Conservation (phyloP, 2,113 vertebrate genomes). For the Saiga tatarica region DNA sequence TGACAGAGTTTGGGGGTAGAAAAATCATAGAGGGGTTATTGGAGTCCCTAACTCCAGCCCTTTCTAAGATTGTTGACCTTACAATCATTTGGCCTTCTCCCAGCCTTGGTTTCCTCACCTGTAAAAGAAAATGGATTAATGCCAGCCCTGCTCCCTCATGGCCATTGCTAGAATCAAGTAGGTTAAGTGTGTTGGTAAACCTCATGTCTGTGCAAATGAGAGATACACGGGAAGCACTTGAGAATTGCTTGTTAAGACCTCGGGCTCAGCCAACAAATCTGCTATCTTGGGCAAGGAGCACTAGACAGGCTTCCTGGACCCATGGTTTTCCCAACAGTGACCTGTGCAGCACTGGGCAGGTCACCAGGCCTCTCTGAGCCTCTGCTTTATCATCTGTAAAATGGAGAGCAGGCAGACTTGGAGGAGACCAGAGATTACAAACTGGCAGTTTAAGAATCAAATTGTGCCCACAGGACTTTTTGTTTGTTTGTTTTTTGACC, state of each 20-base stretch:
- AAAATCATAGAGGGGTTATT: neutral
- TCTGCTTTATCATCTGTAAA: neutral
- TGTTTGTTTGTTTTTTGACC: neutral
- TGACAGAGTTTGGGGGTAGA: neutral
- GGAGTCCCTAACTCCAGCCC: neutral
- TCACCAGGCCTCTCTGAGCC: neutral
- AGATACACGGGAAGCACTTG: neutral
- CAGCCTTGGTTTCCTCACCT: neutral
- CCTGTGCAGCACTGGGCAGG: neutral
- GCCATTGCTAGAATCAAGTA: neutral
- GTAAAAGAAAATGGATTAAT: neutral
- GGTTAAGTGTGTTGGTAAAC: neutral
- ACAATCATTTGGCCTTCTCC: neutral
- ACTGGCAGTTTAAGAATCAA: neutral
- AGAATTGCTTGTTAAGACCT: neutral
- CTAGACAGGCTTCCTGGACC: neutral
- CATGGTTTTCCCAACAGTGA: neutral
- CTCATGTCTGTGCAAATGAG: neutral
- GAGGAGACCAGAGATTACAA: neutral
- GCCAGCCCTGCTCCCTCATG: neutral
- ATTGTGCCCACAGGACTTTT: neutral
- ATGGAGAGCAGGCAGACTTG: neutral
- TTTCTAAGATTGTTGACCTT: neutral
- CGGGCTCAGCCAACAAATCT: neutral
- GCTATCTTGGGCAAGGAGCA: neutral